Evolutionary conservation across 2,113 vertebrate genomes (phyloP), one percentile per base, ranked within the genome.

Genomic region (Strix uralensis): DNA sequence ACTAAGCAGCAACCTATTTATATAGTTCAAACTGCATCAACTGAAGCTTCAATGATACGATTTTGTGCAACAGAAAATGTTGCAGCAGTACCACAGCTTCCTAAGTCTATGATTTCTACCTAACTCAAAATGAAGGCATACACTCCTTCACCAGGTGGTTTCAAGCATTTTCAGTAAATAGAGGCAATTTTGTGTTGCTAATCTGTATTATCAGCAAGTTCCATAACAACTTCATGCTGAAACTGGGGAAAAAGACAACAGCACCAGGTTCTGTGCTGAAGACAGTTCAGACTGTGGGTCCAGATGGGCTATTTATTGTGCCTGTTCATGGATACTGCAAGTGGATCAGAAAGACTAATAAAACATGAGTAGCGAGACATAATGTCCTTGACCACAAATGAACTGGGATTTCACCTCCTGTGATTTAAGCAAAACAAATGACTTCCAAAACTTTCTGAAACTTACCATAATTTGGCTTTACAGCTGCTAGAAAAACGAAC

Each of bases 41-140:
- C 44, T 0, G 0, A 88, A 66, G 55, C 10, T 91, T 84, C 70
- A 40, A 0, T 12, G 26, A 47, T 13, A 77, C 0, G 1, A n/a
- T 62, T 77, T 79, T 44, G 79, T 81, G 55, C 44, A 83, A 73
- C 30, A 72, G 32, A 71, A 88, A 84, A 74, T 1, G 26, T 18
- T 92, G 67, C 46, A 69, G 54, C 38, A 61, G 42, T 29, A 15
- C 55, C 63, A 51, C 30, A 73, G 32, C 54, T 66, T 85, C 70
- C n/a, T 19, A 25, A 32, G 27, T 38, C 65, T 88, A 13, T 40
- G 40, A 73, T 58, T 93, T 81, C 38, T 12, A 30, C 52, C 42
- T 40, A 7, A 38, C 51, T 58, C 52, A 70, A 47, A 90, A 69
- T 17, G 22, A 62, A 80, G 0, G 3, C 20, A 42, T 9, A 44